These are phyloP conservation scores for Trichechus manatus DNA, from an alignment of 2,113 vertebrate species.

Conservation along the genomic window DNA sequence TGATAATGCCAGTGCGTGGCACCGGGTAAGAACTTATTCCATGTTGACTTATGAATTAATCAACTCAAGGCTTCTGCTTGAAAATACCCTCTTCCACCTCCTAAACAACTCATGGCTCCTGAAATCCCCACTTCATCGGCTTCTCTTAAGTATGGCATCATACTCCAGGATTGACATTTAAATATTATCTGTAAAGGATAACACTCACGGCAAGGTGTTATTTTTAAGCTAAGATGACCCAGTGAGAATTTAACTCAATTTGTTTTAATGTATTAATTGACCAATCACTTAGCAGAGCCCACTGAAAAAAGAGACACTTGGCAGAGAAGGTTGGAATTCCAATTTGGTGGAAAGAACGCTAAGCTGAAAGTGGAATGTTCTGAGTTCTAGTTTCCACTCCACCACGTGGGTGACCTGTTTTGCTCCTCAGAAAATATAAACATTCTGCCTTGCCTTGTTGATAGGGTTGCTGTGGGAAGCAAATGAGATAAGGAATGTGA, in stretches of 20 bases:
- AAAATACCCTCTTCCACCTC: not conserved
- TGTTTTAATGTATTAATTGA: conserved; percentile 15
- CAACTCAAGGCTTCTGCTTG: conserved; percentile 38
- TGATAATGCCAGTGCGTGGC: not conserved
- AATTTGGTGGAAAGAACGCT: not conserved
- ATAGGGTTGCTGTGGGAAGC: not conserved
- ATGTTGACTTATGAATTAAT: not conserved
- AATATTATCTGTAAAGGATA: not conserved
- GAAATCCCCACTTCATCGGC: not conserved
- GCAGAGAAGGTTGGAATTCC: not conserved
- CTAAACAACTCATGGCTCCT: not conserved
- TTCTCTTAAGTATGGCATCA: conserved; percentile 24
- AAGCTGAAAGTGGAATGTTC: not conserved
- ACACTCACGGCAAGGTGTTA: not conserved
- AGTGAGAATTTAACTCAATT: not conserved
- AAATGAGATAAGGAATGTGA: not conserved
- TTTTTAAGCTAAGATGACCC: not conserved
- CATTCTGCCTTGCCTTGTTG: not conserved
- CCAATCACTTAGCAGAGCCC: not conserved
- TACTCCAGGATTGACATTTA: conserved; percentile 13
- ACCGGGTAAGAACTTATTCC: not conserved
- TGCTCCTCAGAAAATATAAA: conserved; percentile 1
- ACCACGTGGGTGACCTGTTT: not conserved
- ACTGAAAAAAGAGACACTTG: not conserved
- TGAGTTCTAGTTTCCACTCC: not conserved